Evolutionary conservation across 2,888 invertebrate species (phyloP), one percentile per base, ranked within the genome.

Genomic region (Melikaiella ostensackeni): DNA sequence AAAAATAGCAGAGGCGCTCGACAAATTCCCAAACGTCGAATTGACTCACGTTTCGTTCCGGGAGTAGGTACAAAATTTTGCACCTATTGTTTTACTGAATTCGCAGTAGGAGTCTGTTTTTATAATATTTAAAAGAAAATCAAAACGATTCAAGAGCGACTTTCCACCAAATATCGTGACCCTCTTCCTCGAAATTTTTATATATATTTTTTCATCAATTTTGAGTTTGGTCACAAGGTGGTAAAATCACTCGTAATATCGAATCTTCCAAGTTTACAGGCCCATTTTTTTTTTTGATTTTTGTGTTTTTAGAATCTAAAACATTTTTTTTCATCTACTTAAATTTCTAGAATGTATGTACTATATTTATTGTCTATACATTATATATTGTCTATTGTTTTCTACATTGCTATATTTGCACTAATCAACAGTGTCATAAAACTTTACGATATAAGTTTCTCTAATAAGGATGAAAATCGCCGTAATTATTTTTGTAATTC

Each of bases 41-140:
- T 91, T 91, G 91, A 91, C 91, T 91, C 91, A 89, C 90, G 89
- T 89, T 88, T 88, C 86, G 87, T 88, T 88, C 88, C 88, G 91
- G 91, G 91, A 91, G 91, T 91, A 91, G 90, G 87, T 82, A 79
- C 77, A 59, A 30, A 73, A 50, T 55, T 63, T 78, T 80, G 78
- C 80, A 81, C 83, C 85, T 84, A 83, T 84, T 85, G 76, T 84
- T 84, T 84, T 85, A 81, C 80, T 75, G 85, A 88, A 89, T 88
- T 85, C 84, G 87, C 87, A 80, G 82, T 84, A 80, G 83, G 84
- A 90, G 84, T 55, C 88, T 88, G 84, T 82, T 74, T 76, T 27
- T 75, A 24, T 46, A n/a, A 50, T 7, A 46, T 24, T 30, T 27
- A 16, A 63, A 21, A 63, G 13, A 63, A n/a, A 46, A 1, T 6